Base-by-base conservation (phyloP, 2,888 invertebrate genomes). In the Cerastis leucographa region DNA sequence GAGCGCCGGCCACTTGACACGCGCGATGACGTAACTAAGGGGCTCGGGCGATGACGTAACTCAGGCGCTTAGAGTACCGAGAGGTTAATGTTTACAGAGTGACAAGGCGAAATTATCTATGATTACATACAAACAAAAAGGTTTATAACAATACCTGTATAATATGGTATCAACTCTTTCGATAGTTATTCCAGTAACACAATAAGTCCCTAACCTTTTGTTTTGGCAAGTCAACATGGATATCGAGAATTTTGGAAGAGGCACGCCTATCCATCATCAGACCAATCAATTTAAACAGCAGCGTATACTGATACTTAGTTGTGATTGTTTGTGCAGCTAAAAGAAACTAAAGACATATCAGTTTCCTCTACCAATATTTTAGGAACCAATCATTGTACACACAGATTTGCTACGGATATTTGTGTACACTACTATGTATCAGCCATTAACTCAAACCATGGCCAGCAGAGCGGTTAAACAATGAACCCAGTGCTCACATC, bases 391-490 rank as follows among this genome's bases (percentile, higher is more conserved):
- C 35, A 54, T 69, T 14, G 40, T 14, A n/a, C 8, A n/a, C 14
- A n/a, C n/a, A 42, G n/a, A 65, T 51, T 68, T n/a, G 44, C 51
- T 54, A 44, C 35, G 29, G 7, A 1, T 54, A 64, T 80, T 56
- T 54, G 17, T 65, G 29, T 68, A 56, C 29, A 66, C 46, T 40
- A 66, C 62, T 29, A 61, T 65, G 44, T 40, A 66, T 80, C 64
- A 49, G 14, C 54, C 7, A 81, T 71, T 72, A 74, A 71, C 54
- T 72, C 42, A 11, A 61, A 70, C 67, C 46, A 71, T 72, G 68
- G 6, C 51, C 71, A 81, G n/a, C 62, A 56, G 62, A 83, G 71
- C 83, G 69, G 29, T 46, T 74, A 77, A 71, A 82, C 82, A 85
- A 82, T 74, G 78, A 62, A 51, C 40, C 8, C 40, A 69, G 51